Evolutionary conservation across 2,797 vertebrate genomes (phyloP).

Genomic region (Coregonus sp.): DNA sequence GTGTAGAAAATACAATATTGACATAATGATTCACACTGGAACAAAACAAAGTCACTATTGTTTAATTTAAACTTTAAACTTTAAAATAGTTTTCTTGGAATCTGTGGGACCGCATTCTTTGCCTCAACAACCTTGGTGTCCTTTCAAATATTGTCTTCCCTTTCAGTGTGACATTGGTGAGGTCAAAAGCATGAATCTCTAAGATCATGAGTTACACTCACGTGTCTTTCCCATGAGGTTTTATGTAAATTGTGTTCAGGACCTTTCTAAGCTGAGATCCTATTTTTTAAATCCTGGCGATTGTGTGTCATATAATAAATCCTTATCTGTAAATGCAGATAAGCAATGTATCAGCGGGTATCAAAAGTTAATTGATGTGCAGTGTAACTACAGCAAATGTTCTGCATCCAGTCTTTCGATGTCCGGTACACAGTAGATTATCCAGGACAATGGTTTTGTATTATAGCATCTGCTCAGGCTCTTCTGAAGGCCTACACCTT

Average conservation of each 20-base stretch:
- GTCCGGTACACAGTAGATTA: constrained; percentile 6
- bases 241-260: constrained; percentile 60
- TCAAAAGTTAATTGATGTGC: constrained; percentile 31
- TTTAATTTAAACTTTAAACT: constrained; percentile 18
- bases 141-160: constrained; percentile 32
- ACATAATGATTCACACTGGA: constrained; percentile 9
- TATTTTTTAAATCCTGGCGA: constrained; percentile 52
- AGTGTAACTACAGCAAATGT: constrained; percentile 33
- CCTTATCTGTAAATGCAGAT: constrained; percentile 25
- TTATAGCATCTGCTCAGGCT: not conserved
- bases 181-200: constrained; percentile 30
- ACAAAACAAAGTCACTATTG: constrained; percentile 52
- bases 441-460: not conserved
- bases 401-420: constrained; percentile 7
- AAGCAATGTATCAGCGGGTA: constrained; percentile 34
- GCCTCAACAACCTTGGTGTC: not conserved
- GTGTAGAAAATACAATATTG: constrained; percentile 37
- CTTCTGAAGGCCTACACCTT: not conserved
- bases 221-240: constrained; percentile 32
- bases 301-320: constrained; percentile 33
- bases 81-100: no score
- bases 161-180: constrained; percentile 13
- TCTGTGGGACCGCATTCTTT: constrained; percentile 12
- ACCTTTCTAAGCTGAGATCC: constrained; percentile 62
- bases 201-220: constrained; percentile 40